Evolutionary conservation across 2,113 vertebrate species (phyloP).

Genomic region (Takifugu bimaculatus): DNA sequence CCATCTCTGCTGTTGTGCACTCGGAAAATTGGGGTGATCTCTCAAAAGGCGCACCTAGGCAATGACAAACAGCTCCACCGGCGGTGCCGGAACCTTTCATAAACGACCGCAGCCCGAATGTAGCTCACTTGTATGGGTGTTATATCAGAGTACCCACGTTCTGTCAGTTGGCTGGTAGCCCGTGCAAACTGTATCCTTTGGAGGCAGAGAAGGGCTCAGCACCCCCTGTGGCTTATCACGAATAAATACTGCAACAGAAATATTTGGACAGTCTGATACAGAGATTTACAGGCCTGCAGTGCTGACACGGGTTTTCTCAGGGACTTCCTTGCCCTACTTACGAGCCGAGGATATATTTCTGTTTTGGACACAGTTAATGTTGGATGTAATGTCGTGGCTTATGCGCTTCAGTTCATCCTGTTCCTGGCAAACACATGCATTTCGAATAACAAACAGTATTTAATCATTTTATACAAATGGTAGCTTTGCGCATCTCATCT

Average conservation of each 20-base stretch:
- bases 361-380: constrained; percentile 37
- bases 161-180: constrained; percentile 58
- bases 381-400: constrained; percentile 11
- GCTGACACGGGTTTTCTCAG: constrained; percentile 51
- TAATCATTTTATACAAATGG: too few species aligned
- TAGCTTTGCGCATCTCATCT: too few species aligned
- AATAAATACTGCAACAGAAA: constrained; percentile 70
- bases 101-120: neutral
- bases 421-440: too few species aligned
- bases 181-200: constrained; percentile 46
- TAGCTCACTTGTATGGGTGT: constrained; percentile 50
- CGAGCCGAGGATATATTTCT: constrained; percentile 44
- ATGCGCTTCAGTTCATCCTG: neutral
- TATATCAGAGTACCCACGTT: constrained; percentile 49
- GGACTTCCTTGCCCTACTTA: constrained; percentile 63
- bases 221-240: constrained; percentile 59
- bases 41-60: too few species aligned
- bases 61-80: too few species aligned
- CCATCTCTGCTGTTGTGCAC: too few species aligned
- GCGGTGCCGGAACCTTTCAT: too few species aligned
- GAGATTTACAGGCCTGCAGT: constrained; percentile 49
- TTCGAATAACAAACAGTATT: too few species aligned
- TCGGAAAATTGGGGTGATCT: too few species aligned
- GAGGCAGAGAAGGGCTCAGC: constrained; percentile 52
- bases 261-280: constrained; percentile 65